Evolutionary conservation across 1,140 invertebrate species (phyloP).

Genomic region (Diplogasteroides magnus): DNA sequence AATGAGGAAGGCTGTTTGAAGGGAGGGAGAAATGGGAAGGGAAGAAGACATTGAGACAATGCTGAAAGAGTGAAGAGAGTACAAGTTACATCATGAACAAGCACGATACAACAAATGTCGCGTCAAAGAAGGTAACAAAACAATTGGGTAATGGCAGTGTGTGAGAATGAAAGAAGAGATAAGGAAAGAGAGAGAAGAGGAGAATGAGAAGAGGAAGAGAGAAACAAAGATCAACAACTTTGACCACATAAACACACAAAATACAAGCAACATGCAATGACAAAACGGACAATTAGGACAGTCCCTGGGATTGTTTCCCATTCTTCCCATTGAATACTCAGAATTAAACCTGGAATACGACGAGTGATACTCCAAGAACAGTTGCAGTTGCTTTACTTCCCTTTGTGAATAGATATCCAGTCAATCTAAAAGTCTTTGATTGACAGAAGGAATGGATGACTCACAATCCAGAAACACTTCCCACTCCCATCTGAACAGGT

Average conservation of each 20-base stretch:
- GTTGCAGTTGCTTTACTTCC: slow-evolving; percentile 10
- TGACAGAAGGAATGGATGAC: not conserved
- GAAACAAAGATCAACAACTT: too few relatives aligned
- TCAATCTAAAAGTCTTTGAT: not conserved
- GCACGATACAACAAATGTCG: too few relatives aligned
- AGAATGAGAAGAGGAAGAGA: not conserved
- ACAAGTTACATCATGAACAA: not conserved
- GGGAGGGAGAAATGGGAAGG: not conserved
- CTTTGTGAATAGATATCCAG: slow-evolving; percentile 10
- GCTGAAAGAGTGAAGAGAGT: not conserved
- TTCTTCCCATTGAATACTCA: not conserved
- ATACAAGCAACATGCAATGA: not conserved
- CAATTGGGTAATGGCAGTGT: too few relatives aligned
- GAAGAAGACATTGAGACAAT: not conserved
- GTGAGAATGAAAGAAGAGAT: too few relatives aligned
- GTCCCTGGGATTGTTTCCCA: not conserved
- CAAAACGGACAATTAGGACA: not conserved
- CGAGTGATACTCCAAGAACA: slow-evolving; percentile 9
- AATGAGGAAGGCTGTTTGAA: not conserved
- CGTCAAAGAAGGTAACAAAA: too few relatives aligned
- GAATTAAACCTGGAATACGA: slow-evolving; percentile 7
- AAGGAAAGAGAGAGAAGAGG: not conserved
- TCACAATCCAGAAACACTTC: slow-evolving; percentile 6
- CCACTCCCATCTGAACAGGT: slow-evolving; percentile 5
- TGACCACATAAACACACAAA: too few relatives aligned